Conservation (phyloP, 2,888 invertebrate species). For the Apodemia mormo region DNA sequence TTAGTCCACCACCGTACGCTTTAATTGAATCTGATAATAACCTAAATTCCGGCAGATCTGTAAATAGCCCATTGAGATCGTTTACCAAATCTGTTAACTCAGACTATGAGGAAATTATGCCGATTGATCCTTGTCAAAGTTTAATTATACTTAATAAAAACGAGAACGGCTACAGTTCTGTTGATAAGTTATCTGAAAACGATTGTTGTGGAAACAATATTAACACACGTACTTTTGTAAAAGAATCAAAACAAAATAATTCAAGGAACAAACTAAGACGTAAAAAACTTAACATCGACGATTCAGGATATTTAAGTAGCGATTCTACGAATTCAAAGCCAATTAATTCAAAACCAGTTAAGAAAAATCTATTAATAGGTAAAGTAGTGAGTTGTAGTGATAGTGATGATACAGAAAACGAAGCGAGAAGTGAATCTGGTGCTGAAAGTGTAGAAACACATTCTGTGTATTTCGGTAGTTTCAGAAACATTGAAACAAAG, state of each 20-base stretch:
- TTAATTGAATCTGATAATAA: constrained; percentile 6
- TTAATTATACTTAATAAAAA: constrained; percentile 12
- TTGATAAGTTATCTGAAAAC: constrained; percentile 32
- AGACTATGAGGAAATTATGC: constrained; percentile 70
- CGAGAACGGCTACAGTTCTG: constrained; percentile 1
- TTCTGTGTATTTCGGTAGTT: constrained; percentile 91
- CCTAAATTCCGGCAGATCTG: neutral
- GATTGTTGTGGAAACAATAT: constrained; percentile 44
- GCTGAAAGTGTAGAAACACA: constrained; percentile 94
- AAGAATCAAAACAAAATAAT: constrained; percentile 52
- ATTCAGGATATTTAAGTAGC: constrained; percentile 93
- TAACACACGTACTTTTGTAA: constrained; percentile 69
- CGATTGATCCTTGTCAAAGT: constrained; percentile 33
- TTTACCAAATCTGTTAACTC: constrained; percentile 47
- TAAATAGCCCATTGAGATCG: constrained; percentile 15
- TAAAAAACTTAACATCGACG: constrained; percentile 80
- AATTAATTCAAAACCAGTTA: constrained; percentile 39
- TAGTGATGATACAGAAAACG: constrained; percentile 90
- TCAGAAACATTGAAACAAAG: constrained; percentile 72
- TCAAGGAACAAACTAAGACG: constrained; percentile 55
- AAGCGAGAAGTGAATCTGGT: constrained; percentile 92
- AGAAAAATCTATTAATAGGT: constrained; percentile 69
- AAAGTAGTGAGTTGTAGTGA: constrained; percentile 84
- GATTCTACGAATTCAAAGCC: constrained; percentile 85
- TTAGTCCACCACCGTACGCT: neutral